Base-by-base conservation (phyloP, 2,113 vertebrate genomes). In the Prolemur simus region DNA sequence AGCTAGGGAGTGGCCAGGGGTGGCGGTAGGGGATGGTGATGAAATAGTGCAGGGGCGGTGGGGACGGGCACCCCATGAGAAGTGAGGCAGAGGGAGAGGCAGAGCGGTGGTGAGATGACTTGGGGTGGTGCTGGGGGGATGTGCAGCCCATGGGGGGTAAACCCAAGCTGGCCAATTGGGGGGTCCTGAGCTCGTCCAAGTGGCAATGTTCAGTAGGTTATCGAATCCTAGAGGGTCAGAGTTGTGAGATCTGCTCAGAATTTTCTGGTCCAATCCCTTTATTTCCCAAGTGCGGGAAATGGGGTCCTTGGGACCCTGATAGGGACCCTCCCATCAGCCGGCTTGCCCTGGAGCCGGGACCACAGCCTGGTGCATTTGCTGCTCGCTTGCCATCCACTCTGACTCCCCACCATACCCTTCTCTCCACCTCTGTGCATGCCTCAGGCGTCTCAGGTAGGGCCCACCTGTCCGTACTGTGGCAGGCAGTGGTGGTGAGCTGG, bases 361-460 rank as follows among this genome's bases (percentile, higher is more conserved):
- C 5, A 21, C 68, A 60, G 8, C 54, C 39, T 6, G 54, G 54
- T 23, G 21, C 54, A 27, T 45, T 34, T 60, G 45, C 52, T 17
- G 8, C 39, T 3, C 1, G 32, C 32, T 64, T 6, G 1, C n/a
- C 34, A 5, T 13, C 23, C 3, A 6, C 45, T 32, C n/a, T 37
- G 0, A 3, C 76, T 34, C 60, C 32, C 4, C 17, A 11, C 87
- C 45, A 21, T 10, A 29, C 39, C 42, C 27, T 66, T 54, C 60
- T 32, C 74, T 66, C 45, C 2, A 21, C 47, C 60, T 68, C 34
- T 23, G 17, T 25, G 34, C 12, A 8, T 15, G 45, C 47, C 47
- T 17, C 25, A 0, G 14, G n/a, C 54, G 0, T 34, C 21, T 29
- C n/a, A 1, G 27, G 2, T 2, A 3, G 15, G 5, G 9, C 6